Base-by-base conservation (phyloP, 2,797 vertebrate genomes). In the Myotis vivesi region DNA sequence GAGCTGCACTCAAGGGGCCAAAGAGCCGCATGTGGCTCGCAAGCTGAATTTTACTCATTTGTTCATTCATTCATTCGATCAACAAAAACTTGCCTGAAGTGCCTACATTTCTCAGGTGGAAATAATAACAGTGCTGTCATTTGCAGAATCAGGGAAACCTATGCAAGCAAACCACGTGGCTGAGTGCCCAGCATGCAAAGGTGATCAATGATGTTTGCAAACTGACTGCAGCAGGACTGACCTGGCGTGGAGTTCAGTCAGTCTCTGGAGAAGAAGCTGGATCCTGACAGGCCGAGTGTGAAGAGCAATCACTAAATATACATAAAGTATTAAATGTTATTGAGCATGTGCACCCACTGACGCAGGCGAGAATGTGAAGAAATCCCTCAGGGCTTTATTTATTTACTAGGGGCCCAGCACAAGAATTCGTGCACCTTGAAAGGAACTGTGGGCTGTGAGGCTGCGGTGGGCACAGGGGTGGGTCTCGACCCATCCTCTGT, bases 81-180 rank as follows among this genome's bases (percentile, higher is more conserved):
- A 62, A 28, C 66, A 68, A 62, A 93, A 81, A 20, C 36, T 25
- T n/a, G 41, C 72, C 46, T 62, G 55, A 72, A 59, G 41, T 33
- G 6, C 51, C 36, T 6, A 20, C 17, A 36, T 88, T 85, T 95
- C 84, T 96, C 77, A 71, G 73, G 51, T 92, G 76, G 85, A 77
- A 87, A 80, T 79, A 89, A 49, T 71, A 89, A 88, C 9, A 87
- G 53, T 16, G 9, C 69, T 77, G 15, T 77, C 69, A 53, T 49
- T 17, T 2, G 33, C 49, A 82, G 80, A 94, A 84, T 80, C 53
- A 38, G 55, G 72, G 64, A 83, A 41, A 86, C 66, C 44, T 80
- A 44, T 87, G 51, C 82, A 33, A 91, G 55, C 30, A 90, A 46
- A 38, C 44, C 44, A 19, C 3, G 22, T 44, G 68, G 62, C 90